Evolutionary conservation across 2,113 vertebrate genomes (phyloP), one percentile per base, ranked within the genome.

Genomic region (Lamprologus ornatipinnis): DNA sequence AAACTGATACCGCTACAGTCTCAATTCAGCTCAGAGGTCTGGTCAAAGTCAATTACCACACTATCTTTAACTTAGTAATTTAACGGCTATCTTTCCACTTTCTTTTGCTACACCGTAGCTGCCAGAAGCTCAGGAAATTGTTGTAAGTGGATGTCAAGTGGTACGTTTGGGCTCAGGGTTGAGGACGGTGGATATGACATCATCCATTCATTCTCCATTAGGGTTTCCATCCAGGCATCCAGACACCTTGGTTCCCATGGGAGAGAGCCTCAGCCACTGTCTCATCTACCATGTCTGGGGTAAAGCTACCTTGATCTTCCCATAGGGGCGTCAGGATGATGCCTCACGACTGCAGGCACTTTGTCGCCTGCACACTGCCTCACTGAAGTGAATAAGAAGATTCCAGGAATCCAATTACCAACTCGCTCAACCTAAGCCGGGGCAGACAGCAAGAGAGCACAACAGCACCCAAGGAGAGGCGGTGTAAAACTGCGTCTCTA

Each of bases 401-500:
- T 95, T 96, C 91, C 87, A 87, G 82, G 84, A 95, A 95, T 93
- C 95, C 93, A 96, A 95, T 96, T 95, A 96, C 88, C 89, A 89
- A 84, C 83, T 91, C 21, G 37, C 89, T 92, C 88, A 87, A 91
- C 89, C 91, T 92, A 89, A 91, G 86, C 89, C 17, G 13, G 82
- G 45, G 75, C 85, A 90, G 92, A 90, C 88, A 85, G 92, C 68
- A 84, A 87, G 75, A 84, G 55, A 83, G 90, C 84, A 83, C 85
- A 82, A 92, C 53, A 87, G 81, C 82, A 60, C 90, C 83, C 53
- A 82, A 85, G 54, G 57, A 90, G 54, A 88, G 47, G 54, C 28
- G 3, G 65, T 60, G 51, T 82, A 81, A 42, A 80, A 70, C 83
- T 68, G 83, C 2, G 28, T 81, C 37, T 87, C 33, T 53, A 40